A percentile compares a stretch with the other conserved stretches of the same genome.
Evolutionary conservation across 2,888 invertebrate species (phyloP).

Genomic region (Dugesia japonica): DNA sequence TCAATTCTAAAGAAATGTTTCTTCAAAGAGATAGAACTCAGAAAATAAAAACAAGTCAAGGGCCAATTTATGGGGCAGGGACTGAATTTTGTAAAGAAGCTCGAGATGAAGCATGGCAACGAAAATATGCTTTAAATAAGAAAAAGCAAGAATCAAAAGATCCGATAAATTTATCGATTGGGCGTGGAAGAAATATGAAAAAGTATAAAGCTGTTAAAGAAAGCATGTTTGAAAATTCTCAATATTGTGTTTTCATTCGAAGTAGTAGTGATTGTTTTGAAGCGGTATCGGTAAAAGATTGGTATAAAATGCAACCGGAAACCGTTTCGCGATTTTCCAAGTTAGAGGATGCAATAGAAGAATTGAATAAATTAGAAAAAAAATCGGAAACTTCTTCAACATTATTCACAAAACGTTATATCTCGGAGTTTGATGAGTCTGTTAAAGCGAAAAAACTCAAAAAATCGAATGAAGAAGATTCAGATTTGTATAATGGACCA

Average conservation of each 20-base stretch:
- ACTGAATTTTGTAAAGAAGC: neutral
- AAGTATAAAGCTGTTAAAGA: neutral
- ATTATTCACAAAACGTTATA: neutral
- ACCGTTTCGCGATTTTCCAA: neutral
- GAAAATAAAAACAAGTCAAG: neutral
- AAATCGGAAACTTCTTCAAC: neutral
- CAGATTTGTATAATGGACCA: neutral
- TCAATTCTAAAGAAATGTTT: neutral
- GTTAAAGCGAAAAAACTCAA: neutral
- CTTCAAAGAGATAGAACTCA: neutral
- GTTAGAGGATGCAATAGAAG: neutral
- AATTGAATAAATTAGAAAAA: neutral
- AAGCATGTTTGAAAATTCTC: neutral
- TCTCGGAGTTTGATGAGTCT: neutral
- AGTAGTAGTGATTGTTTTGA: constrained; percentile 13
- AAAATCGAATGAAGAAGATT: neutral
- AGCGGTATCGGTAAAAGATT: neutral
- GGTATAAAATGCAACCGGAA: neutral
- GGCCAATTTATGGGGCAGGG: neutral
- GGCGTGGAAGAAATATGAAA: neutral
- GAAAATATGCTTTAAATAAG: neutral
- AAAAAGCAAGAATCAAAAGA: neutral
- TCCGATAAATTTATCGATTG: neutral
- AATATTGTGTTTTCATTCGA: constrained; percentile 6
- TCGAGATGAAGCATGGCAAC: neutral